Base-by-base conservation (phyloP, 2,797 vertebrate species). In the Chaetodon trifasciatus region DNA sequence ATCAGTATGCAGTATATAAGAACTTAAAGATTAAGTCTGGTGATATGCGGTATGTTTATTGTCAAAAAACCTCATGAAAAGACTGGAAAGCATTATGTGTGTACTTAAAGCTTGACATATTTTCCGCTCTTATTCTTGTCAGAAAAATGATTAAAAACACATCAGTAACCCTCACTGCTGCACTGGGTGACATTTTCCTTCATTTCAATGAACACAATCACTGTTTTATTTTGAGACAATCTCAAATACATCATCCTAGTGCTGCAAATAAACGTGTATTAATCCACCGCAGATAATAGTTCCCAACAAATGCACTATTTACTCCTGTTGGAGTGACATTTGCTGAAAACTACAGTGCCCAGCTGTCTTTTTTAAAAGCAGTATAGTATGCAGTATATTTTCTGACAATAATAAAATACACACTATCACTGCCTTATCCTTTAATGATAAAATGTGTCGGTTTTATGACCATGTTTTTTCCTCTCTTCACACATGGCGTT, bases 381-480 rank as follows among this genome's bases (percentile, higher is more conserved):
- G 42, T 44, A 44, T 9, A 9, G 42, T 13, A 44, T 0, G 8
- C 8, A 5, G 13, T 44, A 44, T 13, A 46, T 6, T 17, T 64
- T 6, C 9, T 64, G 44, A 46, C n/a, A 64, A 32, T 42, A 64
- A 64, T 28, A 47, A 50, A 71, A 72, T 11, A 3, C 1, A 21
- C 9, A 21, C n/a, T 12, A 42, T 55, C 15, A 23, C 13, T 42
- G 37, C 11, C 10, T 19, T 37, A 42, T 49, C 32, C 35, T 66
- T 65, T 40, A 64, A 49, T 35, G 28, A 53, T 40, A 8, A 60
- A 71, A 57, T 71, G 11, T 60, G 19, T 70, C 24, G 8, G 35
- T 74, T 81, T 71, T 55, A 75, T 49, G 28, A n/a, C 17, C 17
- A 7, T 42, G 44, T 37, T 44, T 56, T 6, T 60, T 12, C 7